phyloP scores from a whole-genome alignment of 2,797 vertebrate genomes.

The Sebastes minor region DNA sequence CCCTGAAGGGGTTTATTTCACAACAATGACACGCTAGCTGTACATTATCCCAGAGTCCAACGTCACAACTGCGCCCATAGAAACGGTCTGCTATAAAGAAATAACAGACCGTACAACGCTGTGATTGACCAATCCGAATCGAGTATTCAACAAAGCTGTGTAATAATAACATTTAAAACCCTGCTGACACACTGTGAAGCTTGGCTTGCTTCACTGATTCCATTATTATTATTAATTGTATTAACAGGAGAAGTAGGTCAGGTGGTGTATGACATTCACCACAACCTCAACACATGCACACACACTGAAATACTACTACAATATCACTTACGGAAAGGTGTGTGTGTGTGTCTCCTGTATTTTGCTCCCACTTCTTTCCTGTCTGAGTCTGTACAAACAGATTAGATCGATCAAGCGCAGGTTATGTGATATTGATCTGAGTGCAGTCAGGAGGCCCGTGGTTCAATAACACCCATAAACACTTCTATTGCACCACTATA shows the following conservation, averaged over 20 bases:
- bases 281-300: neutral
- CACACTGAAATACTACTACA: neutral
- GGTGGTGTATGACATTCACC: neutral
- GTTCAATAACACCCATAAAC: conserved; percentile 32
- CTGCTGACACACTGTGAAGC: neutral
- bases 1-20: no score
- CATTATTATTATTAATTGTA: neutral
- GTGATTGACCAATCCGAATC: no score
- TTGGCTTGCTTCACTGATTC: neutral
- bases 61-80: no score
- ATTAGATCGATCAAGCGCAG: conserved; percentile 16
- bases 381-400: neutral
- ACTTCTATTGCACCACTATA: conserved; percentile 2
- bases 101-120: no score
- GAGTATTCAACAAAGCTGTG: no score
- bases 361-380: neutral
- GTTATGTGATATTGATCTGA: conserved; percentile 39
- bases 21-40: no score
- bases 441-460: neutral
- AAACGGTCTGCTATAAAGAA: no score
- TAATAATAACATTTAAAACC: neutral
- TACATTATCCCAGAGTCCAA: no score
- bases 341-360: neutral
- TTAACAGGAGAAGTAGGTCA: conserved; percentile 7
- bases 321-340: neutral